These are phyloP conservation scores for Charanyca ferruginea DNA, from an alignment of 2,888 invertebrate species.

Conservation along the genomic window DNA sequence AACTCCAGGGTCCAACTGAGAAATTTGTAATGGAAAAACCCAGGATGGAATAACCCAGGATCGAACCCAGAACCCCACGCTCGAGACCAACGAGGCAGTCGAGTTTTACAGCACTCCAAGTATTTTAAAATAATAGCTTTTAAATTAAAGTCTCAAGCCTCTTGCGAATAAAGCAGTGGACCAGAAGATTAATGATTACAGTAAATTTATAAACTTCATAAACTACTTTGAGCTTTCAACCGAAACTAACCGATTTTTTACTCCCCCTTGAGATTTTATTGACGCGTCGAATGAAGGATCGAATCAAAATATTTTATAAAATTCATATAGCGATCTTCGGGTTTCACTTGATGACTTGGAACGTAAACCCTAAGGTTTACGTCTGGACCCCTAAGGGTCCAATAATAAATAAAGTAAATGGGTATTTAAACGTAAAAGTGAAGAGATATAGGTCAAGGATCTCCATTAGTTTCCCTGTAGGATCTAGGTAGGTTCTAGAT, in stretches of 20 bases:
- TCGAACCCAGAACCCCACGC: too few relatives aligned
- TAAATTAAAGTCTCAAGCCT: conserved; percentile 14
- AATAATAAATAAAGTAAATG: conserved; percentile 1
- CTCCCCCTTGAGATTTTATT: conserved; percentile 25
- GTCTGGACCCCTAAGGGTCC: too few relatives aligned
- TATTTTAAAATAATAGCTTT: conserved; percentile 1
- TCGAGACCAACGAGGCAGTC: too few relatives aligned
- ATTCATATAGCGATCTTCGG: not conserved
- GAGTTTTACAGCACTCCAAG: too few relatives aligned
- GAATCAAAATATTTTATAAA: conserved; percentile 32
- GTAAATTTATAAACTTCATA: conserved; percentile 38
- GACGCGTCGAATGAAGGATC: conserved; percentile 19
- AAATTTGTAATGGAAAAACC: too few relatives aligned
- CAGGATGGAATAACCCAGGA: too few relatives aligned
- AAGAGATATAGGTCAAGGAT: too few relatives aligned
- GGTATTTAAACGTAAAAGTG: too few relatives aligned
- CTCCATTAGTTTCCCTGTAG: too few relatives aligned
- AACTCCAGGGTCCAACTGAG: too few relatives aligned
- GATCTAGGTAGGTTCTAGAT: too few relatives aligned
- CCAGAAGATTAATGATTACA: conserved; percentile 17
- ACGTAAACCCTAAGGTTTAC: not conserved
- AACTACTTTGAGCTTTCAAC: conserved; percentile 21
- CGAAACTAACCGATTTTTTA: conserved; percentile 34
- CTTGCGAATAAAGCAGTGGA: conserved; percentile 9
- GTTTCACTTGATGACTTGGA: not conserved